phyloP scores from a whole-genome alignment of 2,888 invertebrate genomes.

The Zygothrica quintamaculata region DNA sequence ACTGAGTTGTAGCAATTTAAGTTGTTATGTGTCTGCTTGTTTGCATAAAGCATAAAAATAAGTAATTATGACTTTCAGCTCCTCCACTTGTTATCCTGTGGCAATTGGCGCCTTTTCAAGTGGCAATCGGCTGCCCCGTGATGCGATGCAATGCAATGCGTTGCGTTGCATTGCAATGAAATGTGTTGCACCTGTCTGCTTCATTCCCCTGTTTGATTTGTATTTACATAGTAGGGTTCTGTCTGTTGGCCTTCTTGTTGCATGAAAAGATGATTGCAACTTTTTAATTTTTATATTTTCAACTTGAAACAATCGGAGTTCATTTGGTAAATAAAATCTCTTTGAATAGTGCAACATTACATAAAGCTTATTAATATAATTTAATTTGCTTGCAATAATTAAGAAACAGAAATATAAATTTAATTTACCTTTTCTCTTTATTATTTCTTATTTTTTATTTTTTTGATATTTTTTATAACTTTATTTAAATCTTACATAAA shows the following conservation, averaged over 20 bases:
- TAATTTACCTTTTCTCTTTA: too few species aligned
- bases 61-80: conserved; percentile 56
- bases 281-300: conserved; percentile 59
- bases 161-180: conserved; percentile 4
- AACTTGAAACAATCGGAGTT: conserved; percentile 38
- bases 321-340: conserved; percentile 27
- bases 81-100: conserved; percentile 20
- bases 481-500: conserved; percentile 31
- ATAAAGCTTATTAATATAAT: conserved; percentile 1
- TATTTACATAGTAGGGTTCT: conserved; percentile 27
- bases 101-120: conserved; percentile 39
- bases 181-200: conserved; percentile 36
- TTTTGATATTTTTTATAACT: conserved; percentile 1
- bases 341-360: conserved; percentile 14
- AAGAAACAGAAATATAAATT: background rate
- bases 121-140: conserved; percentile 30
- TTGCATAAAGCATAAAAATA: conserved; percentile 51
- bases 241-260: conserved; percentile 25
- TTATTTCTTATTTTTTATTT: background rate
- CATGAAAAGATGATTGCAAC: conserved; percentile 46
- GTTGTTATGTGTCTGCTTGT: conserved; percentile 6
- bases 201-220: conserved; percentile 27
- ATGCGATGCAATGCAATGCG: conserved; percentile 1
- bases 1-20: background rate
- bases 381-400: too few species aligned